Conservation (phyloP, 1,140 invertebrate species). For the Solenopsis fugax region DNA sequence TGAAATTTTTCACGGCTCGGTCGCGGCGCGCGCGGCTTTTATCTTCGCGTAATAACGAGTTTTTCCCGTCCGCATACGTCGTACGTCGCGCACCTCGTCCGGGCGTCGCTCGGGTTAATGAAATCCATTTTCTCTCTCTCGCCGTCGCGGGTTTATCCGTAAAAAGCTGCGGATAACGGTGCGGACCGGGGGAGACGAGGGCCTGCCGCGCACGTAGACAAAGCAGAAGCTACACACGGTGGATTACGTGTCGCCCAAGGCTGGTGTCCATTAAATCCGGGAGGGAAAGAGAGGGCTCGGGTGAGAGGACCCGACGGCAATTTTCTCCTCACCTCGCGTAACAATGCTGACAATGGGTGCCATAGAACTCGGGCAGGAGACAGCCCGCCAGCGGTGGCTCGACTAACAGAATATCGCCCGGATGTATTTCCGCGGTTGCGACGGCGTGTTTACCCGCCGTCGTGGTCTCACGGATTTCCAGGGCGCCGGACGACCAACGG, state of each 20-base stretch:
- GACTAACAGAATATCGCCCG: constrained; percentile 90
- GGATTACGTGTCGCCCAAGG: constrained; percentile 49
- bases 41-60: constrained; percentile 31
- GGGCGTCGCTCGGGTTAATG: constrained; percentile 45
- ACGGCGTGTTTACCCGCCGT: constrained; percentile 88
- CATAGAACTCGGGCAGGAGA: constrained; percentile 90
- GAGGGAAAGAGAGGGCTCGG: neutral
- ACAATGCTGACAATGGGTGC: constrained; percentile 94
- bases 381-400: constrained; percentile 93
- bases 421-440: constrained; percentile 87
- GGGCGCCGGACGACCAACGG: constrained; percentile 63
- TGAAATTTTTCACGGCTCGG: constrained; percentile 20
- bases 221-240: constrained; percentile 53
- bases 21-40: neutral
- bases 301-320: constrained; percentile 29
- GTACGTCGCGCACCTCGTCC: neutral
- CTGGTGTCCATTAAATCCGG: constrained; percentile 46
- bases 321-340: constrained; percentile 88
- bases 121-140: constrained; percentile 54
- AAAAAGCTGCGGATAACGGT: constrained; percentile 51
- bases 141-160: constrained; percentile 49
- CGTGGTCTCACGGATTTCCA: constrained; percentile 85
- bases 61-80: neutral
- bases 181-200: neutral
- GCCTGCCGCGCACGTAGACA: constrained; percentile 34